phyloP scores from a whole-genome alignment of 2,797 vertebrate genomes.

The Sylvilagus floridanus region DNA sequence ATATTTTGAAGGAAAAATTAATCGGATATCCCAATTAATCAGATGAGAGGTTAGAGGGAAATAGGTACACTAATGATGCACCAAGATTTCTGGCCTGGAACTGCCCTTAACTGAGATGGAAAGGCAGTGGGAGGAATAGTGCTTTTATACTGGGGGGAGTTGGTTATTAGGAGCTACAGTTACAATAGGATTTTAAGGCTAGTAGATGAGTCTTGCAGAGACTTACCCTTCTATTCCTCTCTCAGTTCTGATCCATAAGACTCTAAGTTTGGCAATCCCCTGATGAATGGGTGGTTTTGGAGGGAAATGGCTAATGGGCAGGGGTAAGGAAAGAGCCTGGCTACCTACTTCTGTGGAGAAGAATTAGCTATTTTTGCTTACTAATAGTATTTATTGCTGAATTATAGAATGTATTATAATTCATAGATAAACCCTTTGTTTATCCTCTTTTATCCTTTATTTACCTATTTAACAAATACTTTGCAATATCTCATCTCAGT shows the following conservation, averaged over 20 bases:
- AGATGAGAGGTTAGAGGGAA: background rate
- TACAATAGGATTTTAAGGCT: background rate
- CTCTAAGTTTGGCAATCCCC: background rate
- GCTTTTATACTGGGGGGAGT: background rate
- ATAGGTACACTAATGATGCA: background rate
- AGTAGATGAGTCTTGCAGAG: background rate
- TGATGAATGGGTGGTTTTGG: background rate
- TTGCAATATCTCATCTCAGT: background rate
- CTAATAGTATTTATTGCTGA: background rate
- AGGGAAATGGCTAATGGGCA: background rate
- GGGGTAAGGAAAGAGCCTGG: background rate
- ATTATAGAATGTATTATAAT: background rate
- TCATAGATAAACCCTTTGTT: background rate
- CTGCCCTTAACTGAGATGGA: background rate
- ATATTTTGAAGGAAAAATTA: slow-evolving; percentile 46
- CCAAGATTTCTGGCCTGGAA: background rate
- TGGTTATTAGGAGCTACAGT: background rate
- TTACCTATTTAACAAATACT: slow-evolving; percentile 21
- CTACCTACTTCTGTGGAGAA: background rate
- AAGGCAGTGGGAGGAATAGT: background rate
- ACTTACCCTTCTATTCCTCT: background rate
- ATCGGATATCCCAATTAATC: background rate
- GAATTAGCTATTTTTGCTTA: slow-evolving; percentile 6
- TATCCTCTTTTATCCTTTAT: background rate
- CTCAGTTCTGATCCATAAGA: background rate